Evolutionary conservation across 2,113 vertebrate species (phyloP).

Genomic region (Meriones unguiculatus): DNA sequence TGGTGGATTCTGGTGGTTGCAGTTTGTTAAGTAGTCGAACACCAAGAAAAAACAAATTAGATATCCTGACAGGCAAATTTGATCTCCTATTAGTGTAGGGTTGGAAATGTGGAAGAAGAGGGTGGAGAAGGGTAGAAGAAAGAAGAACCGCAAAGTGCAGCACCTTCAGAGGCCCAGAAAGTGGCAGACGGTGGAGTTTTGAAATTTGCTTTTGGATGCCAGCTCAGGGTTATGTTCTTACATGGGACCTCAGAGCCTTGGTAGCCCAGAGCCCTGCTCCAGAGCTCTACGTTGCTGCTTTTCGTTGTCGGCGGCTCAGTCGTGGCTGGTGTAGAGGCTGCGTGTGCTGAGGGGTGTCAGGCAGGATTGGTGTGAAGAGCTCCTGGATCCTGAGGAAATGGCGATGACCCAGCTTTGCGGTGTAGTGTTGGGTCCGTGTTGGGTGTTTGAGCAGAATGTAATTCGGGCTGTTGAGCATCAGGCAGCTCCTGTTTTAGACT

Average conservation of each 20-base stretch:
- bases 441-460: background rate
- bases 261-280: background rate
- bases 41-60: no score
- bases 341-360: background rate
- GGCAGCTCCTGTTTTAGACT: background rate
- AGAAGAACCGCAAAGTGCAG: conserved; percentile 61
- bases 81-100: no score
- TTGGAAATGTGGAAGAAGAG: no score
- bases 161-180: conserved; percentile 72
- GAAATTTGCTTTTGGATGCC: background rate
- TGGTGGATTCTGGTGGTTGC: no score
- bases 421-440: rapidly evolving
- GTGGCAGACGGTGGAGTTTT: background rate
- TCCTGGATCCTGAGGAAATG: background rate
- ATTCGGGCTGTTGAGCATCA: background rate
- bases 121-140: no score
- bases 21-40: no score
- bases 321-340: background rate
- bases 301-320: no score
- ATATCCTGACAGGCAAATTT: no score
- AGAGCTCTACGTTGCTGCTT: background rate
- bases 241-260: background rate
- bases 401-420: background rate
- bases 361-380: background rate
- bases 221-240: background rate